phyloP scores from a whole-genome alignment of 2,797 vertebrate genomes.

The Vespertilio murinus region DNA sequence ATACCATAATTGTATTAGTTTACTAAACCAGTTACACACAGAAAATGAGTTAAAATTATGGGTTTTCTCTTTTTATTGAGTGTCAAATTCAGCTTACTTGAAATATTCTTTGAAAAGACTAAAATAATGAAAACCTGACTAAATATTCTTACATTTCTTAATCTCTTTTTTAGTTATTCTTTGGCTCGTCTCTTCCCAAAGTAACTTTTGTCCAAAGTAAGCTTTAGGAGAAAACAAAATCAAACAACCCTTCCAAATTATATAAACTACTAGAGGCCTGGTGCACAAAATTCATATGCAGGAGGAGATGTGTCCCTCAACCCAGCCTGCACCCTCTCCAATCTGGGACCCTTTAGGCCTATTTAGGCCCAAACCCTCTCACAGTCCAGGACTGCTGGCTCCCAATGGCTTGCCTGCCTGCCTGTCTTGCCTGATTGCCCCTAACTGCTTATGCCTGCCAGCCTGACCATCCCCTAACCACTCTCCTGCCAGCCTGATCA shows the following conservation, averaged over 20 bases:
- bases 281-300: no score
- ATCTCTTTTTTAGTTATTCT: neutral
- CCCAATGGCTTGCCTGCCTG: no score
- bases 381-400: no score
- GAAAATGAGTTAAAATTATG: neutral
- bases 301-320: no score
- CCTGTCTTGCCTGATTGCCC: no score
- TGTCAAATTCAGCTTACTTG: conserved; percentile 10
- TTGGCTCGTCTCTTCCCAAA: neutral
- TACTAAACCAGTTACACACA: neutral
- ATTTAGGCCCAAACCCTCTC: no score
- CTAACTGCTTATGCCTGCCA: no score
- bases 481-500: no score
- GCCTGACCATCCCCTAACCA: no score
- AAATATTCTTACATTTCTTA: neutral
- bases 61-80: neutral
- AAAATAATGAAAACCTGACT: neutral
- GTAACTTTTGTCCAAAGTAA: conserved; percentile 30
- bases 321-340: no score
- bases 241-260: neutral
- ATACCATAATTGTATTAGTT: neutral
- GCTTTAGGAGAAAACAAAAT: conserved; percentile 4
- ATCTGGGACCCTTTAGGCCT: no score
- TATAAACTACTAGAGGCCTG: neutral
- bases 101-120: conserved; percentile 20